phyloP scores from a whole-genome alignment of 2,888 invertebrate species.

The Punctoribates punctum region DNA sequence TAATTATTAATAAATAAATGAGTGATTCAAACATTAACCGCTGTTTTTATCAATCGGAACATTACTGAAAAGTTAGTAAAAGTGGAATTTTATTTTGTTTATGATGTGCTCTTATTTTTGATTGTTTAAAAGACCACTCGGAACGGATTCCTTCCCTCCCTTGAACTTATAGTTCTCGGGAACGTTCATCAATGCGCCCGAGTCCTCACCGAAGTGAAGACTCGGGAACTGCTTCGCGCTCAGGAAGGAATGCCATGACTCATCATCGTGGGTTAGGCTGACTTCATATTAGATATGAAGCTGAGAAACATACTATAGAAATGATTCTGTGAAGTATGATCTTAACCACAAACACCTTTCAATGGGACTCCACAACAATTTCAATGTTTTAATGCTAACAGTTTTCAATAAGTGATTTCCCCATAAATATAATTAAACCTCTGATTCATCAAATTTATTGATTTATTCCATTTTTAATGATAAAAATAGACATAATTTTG shows the following conservation, averaged over 20 bases:
- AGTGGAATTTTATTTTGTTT: too few species aligned
- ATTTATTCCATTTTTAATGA: too few species aligned
- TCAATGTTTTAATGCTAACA: not conserved
- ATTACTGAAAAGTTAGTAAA: too few species aligned
- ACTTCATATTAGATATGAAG: slow-evolving; percentile 42
- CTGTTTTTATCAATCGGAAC: too few species aligned
- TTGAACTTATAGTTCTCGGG: not conserved
- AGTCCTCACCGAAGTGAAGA: not conserved
- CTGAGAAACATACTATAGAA: slow-evolving; percentile 43
- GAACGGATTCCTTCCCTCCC: slow-evolving; percentile 43
- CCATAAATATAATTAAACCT: too few species aligned
- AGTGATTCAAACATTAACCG: too few species aligned
- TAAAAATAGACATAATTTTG: too few species aligned
- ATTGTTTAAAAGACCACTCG: slow-evolving; percentile 37
- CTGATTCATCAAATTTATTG: too few species aligned
- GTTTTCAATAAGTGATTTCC: not conserved
- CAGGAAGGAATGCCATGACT: slow-evolving; percentile 40
- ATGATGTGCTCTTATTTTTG: too few species aligned
- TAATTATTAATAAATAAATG: too few species aligned
- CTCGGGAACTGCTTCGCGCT: slow-evolving; percentile 41
- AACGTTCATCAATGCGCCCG: slow-evolving; percentile 43
- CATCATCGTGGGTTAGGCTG: slow-evolving; percentile 42
- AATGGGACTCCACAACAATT: not conserved
- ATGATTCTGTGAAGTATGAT: slow-evolving; percentile 45
- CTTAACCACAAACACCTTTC: slow-evolving; percentile 25